Conservation (phyloP, 2,797 vertebrate species). For the Centroberyx gerrardi region DNA sequence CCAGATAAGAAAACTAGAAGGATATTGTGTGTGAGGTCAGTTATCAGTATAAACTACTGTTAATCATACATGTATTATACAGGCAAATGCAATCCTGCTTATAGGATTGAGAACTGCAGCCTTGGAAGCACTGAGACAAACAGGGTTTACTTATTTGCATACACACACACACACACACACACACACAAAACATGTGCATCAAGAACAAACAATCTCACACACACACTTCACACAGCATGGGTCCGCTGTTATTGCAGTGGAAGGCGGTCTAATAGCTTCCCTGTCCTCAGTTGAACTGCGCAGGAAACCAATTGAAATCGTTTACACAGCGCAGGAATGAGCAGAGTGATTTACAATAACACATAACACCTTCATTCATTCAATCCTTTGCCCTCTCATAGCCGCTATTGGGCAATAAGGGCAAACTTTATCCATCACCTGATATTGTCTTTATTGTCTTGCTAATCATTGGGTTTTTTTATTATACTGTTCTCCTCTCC, state of each 20-base stretch:
- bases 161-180: conserved; percentile 3
- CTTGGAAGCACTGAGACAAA: conserved; percentile 50
- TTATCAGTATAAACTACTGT: neutral
- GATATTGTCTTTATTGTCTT: conserved; percentile 42
- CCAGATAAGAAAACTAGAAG: too few species aligned
- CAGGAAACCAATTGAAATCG: conserved; percentile 53
- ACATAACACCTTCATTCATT: conserved; percentile 68
- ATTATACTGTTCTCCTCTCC: conserved; percentile 76
- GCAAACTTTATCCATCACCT: conserved; percentile 43
- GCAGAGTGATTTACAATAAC: conserved; percentile 43
- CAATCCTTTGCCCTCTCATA: neutral
- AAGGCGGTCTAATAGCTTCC: conserved; percentile 58
- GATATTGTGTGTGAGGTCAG: neutral
- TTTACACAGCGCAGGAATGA: conserved; percentile 50
- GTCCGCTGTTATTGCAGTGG: conserved; percentile 59
- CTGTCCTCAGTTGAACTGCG: conserved; percentile 78
- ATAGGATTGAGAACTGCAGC: conserved; percentile 39
- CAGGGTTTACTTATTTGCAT: conserved; percentile 52
- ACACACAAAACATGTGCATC: conserved; percentile 44
- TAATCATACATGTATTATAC: conserved; percentile 24
- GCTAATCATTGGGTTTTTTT: conserved; percentile 1
- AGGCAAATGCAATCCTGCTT: conserved; percentile 59
- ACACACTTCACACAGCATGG: conserved; percentile 57
- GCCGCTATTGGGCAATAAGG: neutral
- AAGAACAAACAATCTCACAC: conserved; percentile 57